Evolutionary conservation across 2,888 invertebrate genomes (phyloP).

Genomic region (Cosmia trapezina): DNA sequence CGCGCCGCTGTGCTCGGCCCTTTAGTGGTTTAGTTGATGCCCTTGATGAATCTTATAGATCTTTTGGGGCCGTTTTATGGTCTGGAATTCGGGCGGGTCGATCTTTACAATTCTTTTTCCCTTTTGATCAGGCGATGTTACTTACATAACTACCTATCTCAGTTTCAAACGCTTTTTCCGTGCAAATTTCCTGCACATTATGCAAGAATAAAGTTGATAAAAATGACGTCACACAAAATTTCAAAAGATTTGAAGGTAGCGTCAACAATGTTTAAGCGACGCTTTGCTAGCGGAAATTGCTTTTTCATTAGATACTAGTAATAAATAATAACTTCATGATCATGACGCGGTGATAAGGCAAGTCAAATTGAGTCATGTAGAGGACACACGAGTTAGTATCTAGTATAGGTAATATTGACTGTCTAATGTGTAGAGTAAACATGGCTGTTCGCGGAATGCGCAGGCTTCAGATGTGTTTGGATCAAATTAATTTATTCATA

Average conservation of each 20-base stretch:
- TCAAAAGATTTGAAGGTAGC: constrained; percentile 37
- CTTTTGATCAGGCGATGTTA: constrained; percentile 27
- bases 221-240: constrained; percentile 32
- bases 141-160: constrained; percentile 29
- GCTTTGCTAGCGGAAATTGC: constrained; percentile 47
- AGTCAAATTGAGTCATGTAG: constrained; percentile 74
- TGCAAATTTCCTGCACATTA: constrained; percentile 23
- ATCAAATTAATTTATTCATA: constrained; percentile 52
- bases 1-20: constrained; percentile 73
- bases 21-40: constrained; percentile 80
- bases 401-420: constrained; percentile 74
- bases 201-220: constrained; percentile 28
- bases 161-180: constrained; percentile 22
- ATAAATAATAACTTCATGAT: constrained; percentile 62
- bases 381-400: constrained; percentile 75
- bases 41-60: constrained; percentile 80
- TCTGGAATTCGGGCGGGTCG: constrained; percentile 60
- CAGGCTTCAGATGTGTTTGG: constrained; percentile 61
- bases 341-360: constrained; percentile 70
- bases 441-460: constrained; percentile 76
- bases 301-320: constrained; percentile 54
- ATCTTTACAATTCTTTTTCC: constrained; percentile 55
- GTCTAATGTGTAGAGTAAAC: constrained; percentile 81
- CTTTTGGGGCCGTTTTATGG: constrained; percentile 63
- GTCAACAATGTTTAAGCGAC: constrained; percentile 26